phyloP scores from a whole-genome alignment of 2,113 vertebrate genomes.

The Sisor rabdophorus region DNA sequence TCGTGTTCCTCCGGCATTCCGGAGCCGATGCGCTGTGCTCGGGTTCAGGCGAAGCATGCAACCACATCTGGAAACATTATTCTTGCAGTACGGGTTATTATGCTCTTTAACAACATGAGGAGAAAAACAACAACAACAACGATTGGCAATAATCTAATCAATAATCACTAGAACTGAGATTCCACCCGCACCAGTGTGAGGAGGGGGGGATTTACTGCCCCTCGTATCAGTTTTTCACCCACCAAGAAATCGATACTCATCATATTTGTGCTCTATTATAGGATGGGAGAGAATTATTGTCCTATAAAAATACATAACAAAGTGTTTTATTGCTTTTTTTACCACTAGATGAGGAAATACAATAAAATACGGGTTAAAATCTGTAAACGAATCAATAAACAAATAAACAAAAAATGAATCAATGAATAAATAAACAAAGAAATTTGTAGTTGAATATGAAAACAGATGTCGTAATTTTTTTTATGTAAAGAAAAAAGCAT shows the following conservation, averaged over 20 bases:
- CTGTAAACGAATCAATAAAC: too few relatives aligned
- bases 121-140: constrained; percentile 45
- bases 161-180: background rate
- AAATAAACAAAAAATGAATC: too few relatives aligned
- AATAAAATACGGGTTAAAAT: too few relatives aligned
- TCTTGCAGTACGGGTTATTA: constrained; percentile 65
- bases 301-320: background rate
- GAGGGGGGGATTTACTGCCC: background rate
- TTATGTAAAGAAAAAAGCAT: too few relatives aligned
- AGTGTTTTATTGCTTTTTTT: background rate
- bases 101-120: constrained; percentile 55
- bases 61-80: constrained; percentile 69
- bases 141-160: constrained; percentile 19
- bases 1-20: constrained; percentile 56
- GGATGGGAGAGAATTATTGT: background rate
- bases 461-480: too few relatives aligned
- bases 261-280: background rate
- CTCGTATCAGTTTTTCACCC: background rate
- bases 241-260: background rate
- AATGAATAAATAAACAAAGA: too few relatives aligned
- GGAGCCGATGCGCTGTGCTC: constrained; percentile 61
- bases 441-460: too few relatives aligned
- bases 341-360: too few relatives aligned
- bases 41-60: constrained; percentile 57
- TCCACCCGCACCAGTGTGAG: background rate